Evolutionary conservation across 2,888 invertebrate species (phyloP).

Genomic region (Pandemis corylana): DNA sequence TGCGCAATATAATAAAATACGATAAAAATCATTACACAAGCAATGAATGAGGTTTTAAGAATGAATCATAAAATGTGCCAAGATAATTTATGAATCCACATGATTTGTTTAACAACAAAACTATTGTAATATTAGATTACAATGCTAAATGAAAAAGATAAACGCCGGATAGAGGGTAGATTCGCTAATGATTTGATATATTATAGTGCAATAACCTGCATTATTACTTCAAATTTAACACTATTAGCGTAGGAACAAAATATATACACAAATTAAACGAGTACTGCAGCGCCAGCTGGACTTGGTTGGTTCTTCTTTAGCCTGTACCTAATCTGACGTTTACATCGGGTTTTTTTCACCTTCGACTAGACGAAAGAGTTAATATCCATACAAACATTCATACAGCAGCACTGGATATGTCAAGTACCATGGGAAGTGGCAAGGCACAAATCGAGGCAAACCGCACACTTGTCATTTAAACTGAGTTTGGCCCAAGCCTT

Average conservation of each 20-base stretch:
- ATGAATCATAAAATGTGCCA: conserved; percentile 2
- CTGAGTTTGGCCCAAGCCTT: too few relatives aligned
- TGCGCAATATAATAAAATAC: neutral
- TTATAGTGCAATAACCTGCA: conserved; percentile 7
- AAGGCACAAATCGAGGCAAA: too few relatives aligned
- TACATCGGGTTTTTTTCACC: neutral
- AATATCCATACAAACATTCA: neutral
- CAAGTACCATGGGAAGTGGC: too few relatives aligned
- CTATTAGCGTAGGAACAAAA: conserved; percentile 8
- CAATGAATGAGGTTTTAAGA: conserved; percentile 1
- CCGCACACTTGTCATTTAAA: too few relatives aligned
- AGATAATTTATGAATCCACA: conserved; percentile 10
- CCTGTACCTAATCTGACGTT: conserved; percentile 22
- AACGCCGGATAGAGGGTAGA: neutral
- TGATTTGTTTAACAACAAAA: conserved; percentile 35
- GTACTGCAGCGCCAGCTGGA: conserved; percentile 28
- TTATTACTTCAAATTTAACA: conserved; percentile 19
- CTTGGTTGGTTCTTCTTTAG: conserved; percentile 1
- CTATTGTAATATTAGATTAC: neutral
- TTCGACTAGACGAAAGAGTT: neutral
- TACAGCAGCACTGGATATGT: neutral
- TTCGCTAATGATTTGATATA: neutral
- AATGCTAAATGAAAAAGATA: neutral
- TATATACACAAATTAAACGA: conserved; percentile 24
- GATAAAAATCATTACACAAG: neutral